Evolutionary conservation across 2,888 invertebrate genomes (phyloP).

Genomic region (Carpatolechia fugitivella): DNA sequence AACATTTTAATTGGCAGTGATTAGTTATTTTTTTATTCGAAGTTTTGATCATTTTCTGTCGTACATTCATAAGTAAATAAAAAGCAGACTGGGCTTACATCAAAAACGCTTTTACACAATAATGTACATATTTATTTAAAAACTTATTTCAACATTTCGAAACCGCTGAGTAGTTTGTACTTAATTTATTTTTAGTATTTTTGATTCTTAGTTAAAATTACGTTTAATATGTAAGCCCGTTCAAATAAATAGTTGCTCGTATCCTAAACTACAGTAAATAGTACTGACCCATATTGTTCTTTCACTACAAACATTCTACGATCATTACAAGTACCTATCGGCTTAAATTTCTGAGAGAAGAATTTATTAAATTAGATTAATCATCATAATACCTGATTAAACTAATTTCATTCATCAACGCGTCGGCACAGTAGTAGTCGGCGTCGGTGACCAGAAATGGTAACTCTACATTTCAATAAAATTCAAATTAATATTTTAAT

Average conservation of each 20-base stretch:
- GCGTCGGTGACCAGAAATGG: background rate
- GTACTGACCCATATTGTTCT: background rate
- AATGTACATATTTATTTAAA: no score
- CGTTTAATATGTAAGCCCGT: background rate
- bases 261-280: background rate
- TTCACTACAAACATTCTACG: background rate
- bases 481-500: background rate
- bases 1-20: constrained; percentile 60
- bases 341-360: no score
- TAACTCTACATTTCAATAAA: background rate
- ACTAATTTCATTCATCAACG: no score
- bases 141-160: no score
- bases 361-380: no score
- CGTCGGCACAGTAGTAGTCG: no score
- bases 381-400: no score
- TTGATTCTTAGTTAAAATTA: no score
- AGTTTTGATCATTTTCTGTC: background rate
- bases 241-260: background rate
- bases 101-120: no score
- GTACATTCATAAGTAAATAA: background rate
- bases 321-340: no score
- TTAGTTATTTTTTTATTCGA: constrained; percentile 16
- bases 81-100: background rate
- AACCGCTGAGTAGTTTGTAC: no score
- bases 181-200: no score